A percentile compares a stretch with the other conserved stretches of the same genome.
Evolutionary conservation across 1,140 invertebrate genomes (phyloP).

Genomic region (Paraescarpia echinospica): DNA sequence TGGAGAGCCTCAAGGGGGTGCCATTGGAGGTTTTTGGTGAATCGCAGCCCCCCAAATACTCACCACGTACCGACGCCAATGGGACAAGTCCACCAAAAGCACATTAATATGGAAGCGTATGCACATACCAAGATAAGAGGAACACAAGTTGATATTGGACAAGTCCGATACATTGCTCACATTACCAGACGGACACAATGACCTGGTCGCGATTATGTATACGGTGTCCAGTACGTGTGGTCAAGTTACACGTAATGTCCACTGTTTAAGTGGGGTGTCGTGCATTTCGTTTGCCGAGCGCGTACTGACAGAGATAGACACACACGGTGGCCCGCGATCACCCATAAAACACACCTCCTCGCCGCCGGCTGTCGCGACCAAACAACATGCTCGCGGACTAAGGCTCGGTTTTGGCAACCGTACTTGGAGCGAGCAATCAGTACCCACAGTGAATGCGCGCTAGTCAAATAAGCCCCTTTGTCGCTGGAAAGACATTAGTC

Average conservation of each 20-base stretch:
- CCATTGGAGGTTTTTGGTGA: no score
- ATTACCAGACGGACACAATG: background rate
- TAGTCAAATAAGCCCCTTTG: background rate
- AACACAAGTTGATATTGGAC: no score
- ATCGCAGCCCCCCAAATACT: no score
- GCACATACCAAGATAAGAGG: no score
- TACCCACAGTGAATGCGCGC: background rate
- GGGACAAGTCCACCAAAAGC: no score
- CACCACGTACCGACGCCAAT: no score
- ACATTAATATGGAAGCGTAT: background rate
- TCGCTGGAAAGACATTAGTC: no score
- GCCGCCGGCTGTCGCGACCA: background rate
- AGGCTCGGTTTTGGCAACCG: background rate
- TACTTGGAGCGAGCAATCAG: background rate
- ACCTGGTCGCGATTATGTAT: background rate
- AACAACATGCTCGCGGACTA: background rate
- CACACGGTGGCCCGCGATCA: background rate
- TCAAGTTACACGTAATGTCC: background rate
- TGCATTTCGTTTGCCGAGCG: background rate
- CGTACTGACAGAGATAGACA: slow-evolving; percentile 8
- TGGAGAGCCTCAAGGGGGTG: no score
- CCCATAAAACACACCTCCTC: background rate
- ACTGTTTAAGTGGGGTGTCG: background rate
- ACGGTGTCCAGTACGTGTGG: background rate
- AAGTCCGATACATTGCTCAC: background rate